Evolutionary conservation across 53 echinoderm and acorn worm species (phyloP), one percentile per base, ranked within the genome.

Genomic region (Echinarachnius parma): DNA sequence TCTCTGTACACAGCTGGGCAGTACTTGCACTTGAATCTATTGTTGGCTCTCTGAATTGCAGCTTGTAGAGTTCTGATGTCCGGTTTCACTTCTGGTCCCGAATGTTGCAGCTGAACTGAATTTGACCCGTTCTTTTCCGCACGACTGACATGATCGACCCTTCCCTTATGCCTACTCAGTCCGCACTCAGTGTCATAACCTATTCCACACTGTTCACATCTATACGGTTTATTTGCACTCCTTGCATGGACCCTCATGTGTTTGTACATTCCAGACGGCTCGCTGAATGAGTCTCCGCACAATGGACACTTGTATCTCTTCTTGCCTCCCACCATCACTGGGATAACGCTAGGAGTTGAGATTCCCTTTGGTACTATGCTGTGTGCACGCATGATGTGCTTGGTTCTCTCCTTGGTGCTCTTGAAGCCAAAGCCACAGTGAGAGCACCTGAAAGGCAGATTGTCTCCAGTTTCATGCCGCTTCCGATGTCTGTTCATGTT

Each of bases 401-500:
- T 72, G 14, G 74, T 72, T n/a, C 74, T 34, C 36, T 72, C 74
- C 18, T 72, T 72, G 7, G 44, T 56, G n/a, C 74, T 56, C 57
- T 72, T 72, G 44, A 72, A 72, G 13, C 74, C 74, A 2, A 56
- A 72, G 27, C 74, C 74, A 37, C 74, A 72, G 28, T 72, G 74
- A 16, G 74, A n/a, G 16, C 74, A 72, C 5, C 74, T 55, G 44
- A 56, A 72, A 1, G 74, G 74, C 46, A 72, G 23, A 29, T 72
- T 72, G 44, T 72, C 42, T 34, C 74, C 74, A 5, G 74, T 72
- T 18, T 72, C 74, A 42, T 72, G 74, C 53, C 74, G 34, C 24
- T 72, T 72, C 13, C 74, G 74, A 56, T 72, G 74, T 29, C 74
- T 55, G 23, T 56, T 72, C 74, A 72, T 72, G 57, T 72, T 72